These are phyloP conservation scores for Thalassaphorura encarpata DNA, from an alignment of 1,140 invertebrate genomes.

Conservation along the genomic window DNA sequence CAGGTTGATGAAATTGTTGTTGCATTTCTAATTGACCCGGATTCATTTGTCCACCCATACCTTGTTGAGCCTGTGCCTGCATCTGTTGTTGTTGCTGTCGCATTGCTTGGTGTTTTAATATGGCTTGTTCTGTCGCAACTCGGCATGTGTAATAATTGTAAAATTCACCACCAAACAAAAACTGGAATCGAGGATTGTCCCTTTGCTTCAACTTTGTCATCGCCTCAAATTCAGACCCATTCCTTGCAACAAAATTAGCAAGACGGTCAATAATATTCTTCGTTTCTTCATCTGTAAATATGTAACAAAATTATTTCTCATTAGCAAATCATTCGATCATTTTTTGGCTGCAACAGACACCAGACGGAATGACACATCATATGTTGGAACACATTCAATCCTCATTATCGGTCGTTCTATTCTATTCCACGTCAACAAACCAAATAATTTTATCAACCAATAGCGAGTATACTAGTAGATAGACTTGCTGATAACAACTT, in stretches of 20 bases:
- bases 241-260: slow-evolving; percentile 94
- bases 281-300: slow-evolving; percentile 73
- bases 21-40: background rate
- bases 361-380: too few relatives aligned
- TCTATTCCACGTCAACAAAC: too few relatives aligned
- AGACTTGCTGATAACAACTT: too few relatives aligned
- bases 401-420: too few relatives aligned
- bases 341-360: too few relatives aligned
- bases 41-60: background rate
- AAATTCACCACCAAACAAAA: slow-evolving; percentile 90
- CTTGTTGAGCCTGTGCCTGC: background rate
- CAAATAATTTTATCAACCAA: too few relatives aligned
- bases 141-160: slow-evolving; percentile 96
- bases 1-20: slow-evolving; percentile 7
- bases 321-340: too few relatives aligned
- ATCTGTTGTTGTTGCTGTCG: slow-evolving; percentile 32
- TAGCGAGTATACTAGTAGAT: too few relatives aligned
- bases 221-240: slow-evolving; percentile 96
- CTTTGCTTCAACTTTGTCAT: slow-evolving; percentile 98
- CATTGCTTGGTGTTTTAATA: slow-evolving; percentile 39
- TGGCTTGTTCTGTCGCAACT: slow-evolving; percentile 79
- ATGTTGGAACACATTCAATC: too few relatives aligned
- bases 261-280: slow-evolving; percentile 96
- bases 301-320: too few relatives aligned
- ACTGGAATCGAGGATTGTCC: slow-evolving; percentile 92